Percentiles rank a stretch among this genome's conserved stretches.
phyloP scores from a whole-genome alignment of 2,113 vertebrate genomes.

The Erythrolamprus reginae region DNA sequence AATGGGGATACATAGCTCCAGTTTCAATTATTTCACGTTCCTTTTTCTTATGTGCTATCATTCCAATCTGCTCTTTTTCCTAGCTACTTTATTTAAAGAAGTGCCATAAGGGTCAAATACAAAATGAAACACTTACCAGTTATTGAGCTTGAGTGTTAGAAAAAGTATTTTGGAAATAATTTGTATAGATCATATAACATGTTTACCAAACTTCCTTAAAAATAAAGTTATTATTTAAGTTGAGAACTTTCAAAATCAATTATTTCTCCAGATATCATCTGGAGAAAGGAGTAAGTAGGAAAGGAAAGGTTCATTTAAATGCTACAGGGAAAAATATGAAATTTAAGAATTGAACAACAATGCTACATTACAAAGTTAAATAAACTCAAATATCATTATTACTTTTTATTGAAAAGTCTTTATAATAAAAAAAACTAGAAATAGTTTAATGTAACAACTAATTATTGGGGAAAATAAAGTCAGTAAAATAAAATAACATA shows the following conservation, averaged over 20 bases:
- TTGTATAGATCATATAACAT: not conserved
- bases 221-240: not conserved
- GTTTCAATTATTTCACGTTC: not conserved
- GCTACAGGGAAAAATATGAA: not conserved
- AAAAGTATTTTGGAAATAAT: not conserved
- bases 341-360: not conserved
- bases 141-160: not conserved
- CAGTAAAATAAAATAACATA: not conserved
- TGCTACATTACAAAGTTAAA: not conserved
- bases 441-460: not conserved
- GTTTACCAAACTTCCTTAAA: not conserved
- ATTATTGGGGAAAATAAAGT: not conserved
- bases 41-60: not conserved
- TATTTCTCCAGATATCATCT: not conserved
- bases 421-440: not conserved
- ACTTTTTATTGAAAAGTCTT: not conserved
- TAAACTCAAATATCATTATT: not conserved
- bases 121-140: not conserved
- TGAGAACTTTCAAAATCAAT: not conserved
- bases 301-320: not conserved
- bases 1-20: not conserved
- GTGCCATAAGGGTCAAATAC: not conserved
- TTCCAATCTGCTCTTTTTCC: no score
- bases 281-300: not conserved
- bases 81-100: not conserved